phyloP scores from a whole-genome alignment of 2,888 invertebrate genomes.

The Leptinotarsa rubiginosa region DNA sequence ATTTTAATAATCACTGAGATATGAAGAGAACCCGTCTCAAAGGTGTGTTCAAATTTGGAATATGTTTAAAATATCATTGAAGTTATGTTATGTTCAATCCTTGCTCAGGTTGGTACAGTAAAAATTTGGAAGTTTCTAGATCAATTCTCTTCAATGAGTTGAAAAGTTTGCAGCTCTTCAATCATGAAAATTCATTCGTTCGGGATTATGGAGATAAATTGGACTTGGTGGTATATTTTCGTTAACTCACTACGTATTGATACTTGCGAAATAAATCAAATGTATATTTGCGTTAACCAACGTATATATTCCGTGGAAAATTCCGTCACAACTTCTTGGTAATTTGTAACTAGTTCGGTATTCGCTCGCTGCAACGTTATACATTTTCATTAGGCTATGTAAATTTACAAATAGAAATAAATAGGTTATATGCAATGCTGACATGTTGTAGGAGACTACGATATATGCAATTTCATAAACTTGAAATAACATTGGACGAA shows the following conservation, averaged over 20 bases:
- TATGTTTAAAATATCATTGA: too few relatives aligned
- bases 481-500: neutral
- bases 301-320: neutral
- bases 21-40: too few relatives aligned
- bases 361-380: conserved; percentile 13
- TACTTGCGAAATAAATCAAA: conserved; percentile 1
- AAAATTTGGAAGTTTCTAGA: neutral
- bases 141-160: neutral
- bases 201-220: too few relatives aligned
- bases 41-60: too few relatives aligned
- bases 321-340: neutral
- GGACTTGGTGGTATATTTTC: neutral
- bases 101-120: too few relatives aligned
- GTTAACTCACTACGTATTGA: neutral
- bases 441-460: neutral
- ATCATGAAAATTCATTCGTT: neutral
- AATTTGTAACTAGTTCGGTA: conserved; percentile 5
- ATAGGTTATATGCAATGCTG: conserved; percentile 15
- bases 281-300: neutral
- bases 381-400: conserved; percentile 26
- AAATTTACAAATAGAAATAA: conserved; percentile 17
- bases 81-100: too few relatives aligned
- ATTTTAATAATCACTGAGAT: too few relatives aligned
- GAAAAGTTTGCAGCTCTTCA: neutral
- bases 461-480: neutral